phyloP scores from a whole-genome alignment of 2,113 vertebrate species.

The Tilapia sparmanii region DNA sequence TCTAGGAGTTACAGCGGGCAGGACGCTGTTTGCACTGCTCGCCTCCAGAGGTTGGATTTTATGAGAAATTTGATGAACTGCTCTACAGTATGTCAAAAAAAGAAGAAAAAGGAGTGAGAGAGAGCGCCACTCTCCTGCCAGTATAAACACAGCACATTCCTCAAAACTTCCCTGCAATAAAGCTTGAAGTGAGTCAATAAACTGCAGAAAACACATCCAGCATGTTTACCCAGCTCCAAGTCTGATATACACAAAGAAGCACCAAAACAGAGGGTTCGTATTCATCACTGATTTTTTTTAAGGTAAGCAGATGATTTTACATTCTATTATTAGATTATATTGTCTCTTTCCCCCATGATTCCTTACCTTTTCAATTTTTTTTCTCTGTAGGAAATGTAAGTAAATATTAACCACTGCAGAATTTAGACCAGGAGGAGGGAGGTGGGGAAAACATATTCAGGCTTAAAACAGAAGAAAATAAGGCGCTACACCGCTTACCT shows the following conservation, averaged over 20 bases:
- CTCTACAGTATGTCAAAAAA: not conserved
- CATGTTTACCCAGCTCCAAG: not conserved
- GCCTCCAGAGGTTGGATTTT: constrained; percentile 1
- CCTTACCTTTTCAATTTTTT: not conserved
- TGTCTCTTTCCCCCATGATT: not conserved
- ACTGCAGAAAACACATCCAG: not conserved
- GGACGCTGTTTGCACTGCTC: not conserved
- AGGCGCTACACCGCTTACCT: not conserved
- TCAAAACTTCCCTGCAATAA: not conserved
- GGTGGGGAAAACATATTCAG: too few species aligned
- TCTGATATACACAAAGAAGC: not conserved
- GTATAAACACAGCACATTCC: not conserved
- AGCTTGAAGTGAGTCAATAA: not conserved
- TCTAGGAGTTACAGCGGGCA: not conserved
- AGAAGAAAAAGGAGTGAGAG: not conserved
- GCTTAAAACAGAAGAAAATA: not conserved
- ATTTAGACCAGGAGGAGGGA: not conserved
- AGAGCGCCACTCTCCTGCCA: not conserved
- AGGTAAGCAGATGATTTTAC: not conserved
- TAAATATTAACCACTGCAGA: not conserved
- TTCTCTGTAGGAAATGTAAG: not conserved
- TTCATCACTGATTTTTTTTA: not conserved
- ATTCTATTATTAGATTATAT: not conserved
- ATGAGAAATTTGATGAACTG: constrained; percentile 13
- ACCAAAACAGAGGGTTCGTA: not conserved